Conservation (phyloP, 2,797 vertebrate genomes). For the Erethizon dorsatum region DNA sequence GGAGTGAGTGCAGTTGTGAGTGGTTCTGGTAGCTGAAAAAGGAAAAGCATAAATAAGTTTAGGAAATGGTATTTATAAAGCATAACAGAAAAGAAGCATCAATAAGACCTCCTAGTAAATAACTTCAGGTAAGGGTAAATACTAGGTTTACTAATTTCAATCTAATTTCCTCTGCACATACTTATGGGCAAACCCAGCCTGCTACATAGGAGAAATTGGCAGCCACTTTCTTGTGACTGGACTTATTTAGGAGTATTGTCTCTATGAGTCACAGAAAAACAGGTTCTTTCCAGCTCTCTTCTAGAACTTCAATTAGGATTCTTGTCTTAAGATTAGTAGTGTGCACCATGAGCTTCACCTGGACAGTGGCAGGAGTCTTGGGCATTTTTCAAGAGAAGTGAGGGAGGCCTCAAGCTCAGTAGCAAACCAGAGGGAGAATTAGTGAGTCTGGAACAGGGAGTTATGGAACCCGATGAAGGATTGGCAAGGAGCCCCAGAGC, state of each 20-base stretch:
- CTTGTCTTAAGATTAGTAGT: neutral
- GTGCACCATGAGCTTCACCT: neutral
- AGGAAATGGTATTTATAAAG: slow-evolving; percentile 73
- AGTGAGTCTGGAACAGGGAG: neutral
- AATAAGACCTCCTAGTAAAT: slow-evolving; percentile 65
- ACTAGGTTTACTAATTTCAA: slow-evolving; percentile 67
- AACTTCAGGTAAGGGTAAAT: slow-evolving; percentile 73
- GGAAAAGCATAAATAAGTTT: slow-evolving; percentile 55
- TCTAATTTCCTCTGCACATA: slow-evolving; percentile 51
- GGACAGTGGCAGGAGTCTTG: neutral
- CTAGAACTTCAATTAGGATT: neutral
- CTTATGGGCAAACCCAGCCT: neutral
- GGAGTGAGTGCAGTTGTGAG: neutral
- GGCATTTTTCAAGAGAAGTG: neutral
- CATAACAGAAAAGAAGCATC: slow-evolving; percentile 67
- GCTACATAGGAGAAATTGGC: neutral
- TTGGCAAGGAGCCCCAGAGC: neutral
- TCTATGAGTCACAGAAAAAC: neutral
- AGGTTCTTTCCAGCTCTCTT: neutral
- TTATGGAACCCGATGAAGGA: neutral
- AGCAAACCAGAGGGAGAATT: neutral
- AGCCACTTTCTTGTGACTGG: neutral
- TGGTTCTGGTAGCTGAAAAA: slow-evolving; percentile 28
- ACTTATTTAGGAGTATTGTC: neutral
- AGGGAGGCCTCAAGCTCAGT: neutral